Conservation (phyloP, 2,797 vertebrate species). For the Psittacula derbiana region DNA sequence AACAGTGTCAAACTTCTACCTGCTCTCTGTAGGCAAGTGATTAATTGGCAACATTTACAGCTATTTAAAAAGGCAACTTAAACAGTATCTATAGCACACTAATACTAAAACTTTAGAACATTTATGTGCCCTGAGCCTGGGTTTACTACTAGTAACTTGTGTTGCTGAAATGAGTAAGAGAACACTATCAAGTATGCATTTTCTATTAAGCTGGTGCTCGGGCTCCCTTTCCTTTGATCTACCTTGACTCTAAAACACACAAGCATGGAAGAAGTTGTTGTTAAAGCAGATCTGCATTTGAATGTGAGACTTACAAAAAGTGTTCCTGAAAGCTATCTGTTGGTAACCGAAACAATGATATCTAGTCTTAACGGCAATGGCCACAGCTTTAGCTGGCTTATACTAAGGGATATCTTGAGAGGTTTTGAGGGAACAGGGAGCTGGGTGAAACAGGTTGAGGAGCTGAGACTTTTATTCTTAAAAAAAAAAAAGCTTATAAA, state of each 20-base stretch:
- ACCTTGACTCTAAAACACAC: neutral
- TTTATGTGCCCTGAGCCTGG: neutral
- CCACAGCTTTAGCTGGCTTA: conserved; percentile 36
- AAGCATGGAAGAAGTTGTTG: neutral
- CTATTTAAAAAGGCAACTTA: conserved; percentile 23
- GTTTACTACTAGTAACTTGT: neutral
- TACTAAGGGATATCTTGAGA: neutral
- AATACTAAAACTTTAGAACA: neutral
- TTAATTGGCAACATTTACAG: conserved; percentile 37
- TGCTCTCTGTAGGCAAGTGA: conserved; percentile 55
- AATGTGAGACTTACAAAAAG: neutral
- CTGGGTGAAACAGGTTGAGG: conserved; percentile 4
- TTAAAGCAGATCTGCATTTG: neutral
- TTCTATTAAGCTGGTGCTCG: neutral
- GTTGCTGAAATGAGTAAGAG: neutral
- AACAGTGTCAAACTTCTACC: conserved; percentile 64
- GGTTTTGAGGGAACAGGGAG: neutral
- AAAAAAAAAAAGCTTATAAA: neutral
- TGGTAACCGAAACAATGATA: neutral
- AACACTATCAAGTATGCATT: neutral
- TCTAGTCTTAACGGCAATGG: neutral
- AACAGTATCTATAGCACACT: neutral
- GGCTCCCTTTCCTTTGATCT: neutral
- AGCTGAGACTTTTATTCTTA: conserved; percentile 23
- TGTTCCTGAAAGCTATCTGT: neutral